A percentile compares a stretch with the other conserved stretches of the same genome.
These are phyloP conservation scores for Emydocephalus ijimae DNA, from an alignment of 2,113 vertebrate species.

Conservation along the genomic window DNA sequence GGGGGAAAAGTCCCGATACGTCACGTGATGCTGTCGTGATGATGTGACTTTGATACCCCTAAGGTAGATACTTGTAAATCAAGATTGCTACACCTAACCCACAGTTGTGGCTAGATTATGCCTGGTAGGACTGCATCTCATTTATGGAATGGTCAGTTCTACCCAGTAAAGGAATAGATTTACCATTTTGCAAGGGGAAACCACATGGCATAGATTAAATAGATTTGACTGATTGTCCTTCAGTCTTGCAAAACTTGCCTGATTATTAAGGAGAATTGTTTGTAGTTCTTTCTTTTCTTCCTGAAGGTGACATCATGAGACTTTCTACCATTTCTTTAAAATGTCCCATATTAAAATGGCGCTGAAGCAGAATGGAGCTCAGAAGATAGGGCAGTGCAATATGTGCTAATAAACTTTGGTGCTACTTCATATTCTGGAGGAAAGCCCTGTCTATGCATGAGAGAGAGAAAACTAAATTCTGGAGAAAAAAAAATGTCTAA, in stretches of 20 bases:
- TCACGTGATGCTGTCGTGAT: too few relatives aligned
- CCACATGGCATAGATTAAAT: not conserved
- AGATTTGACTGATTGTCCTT: not conserved
- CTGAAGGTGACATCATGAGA: not conserved
- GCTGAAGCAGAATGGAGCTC: not conserved
- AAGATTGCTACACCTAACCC: not conserved
- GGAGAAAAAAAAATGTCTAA: not conserved
- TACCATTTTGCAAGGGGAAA: not conserved
- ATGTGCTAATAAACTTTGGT: not conserved
- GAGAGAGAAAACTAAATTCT: not conserved
- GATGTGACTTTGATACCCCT: too few relatives aligned
- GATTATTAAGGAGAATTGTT: not conserved
- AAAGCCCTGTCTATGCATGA: not conserved
- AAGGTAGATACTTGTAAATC: not conserved
- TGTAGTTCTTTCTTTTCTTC: not conserved
- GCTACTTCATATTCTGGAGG: not conserved
- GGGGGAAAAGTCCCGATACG: too few relatives aligned
- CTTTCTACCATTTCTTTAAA: not conserved
- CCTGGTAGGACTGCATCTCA: not conserved
- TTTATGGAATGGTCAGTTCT: not conserved
- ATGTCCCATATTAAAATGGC: not conserved
- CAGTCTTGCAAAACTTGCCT: not conserved
- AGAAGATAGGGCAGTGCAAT: not conserved
- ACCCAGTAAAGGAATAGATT: not conserved
- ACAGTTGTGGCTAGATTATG: not conserved